Evolutionary conservation across 2,113 vertebrate species (phyloP).

Genomic region (Microcebus tavaratra): DNA sequence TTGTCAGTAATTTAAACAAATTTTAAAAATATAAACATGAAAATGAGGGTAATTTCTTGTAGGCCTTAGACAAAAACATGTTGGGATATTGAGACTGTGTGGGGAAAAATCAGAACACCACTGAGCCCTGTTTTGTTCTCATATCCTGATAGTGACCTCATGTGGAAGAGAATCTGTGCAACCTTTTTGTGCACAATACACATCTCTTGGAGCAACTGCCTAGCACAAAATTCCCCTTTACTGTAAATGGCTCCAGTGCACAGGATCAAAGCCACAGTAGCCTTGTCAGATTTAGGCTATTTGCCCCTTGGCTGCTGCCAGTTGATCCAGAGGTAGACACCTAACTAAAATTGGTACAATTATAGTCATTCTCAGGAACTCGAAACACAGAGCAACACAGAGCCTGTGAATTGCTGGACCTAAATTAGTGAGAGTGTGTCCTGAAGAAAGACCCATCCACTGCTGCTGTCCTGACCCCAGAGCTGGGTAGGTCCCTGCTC

Average conservation of each 20-base stretch:
- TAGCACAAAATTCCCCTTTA: background rate
- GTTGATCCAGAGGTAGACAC: background rate
- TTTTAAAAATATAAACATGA: slow-evolving; percentile 26
- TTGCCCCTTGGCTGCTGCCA: background rate
- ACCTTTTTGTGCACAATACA: background rate
- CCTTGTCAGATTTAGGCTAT: background rate
- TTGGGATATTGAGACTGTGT: background rate
- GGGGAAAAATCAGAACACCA: background rate
- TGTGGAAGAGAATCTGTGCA: background rate
- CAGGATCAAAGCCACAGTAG: background rate
- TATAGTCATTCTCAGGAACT: background rate
- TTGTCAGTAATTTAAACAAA: background rate
- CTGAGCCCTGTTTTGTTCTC: background rate
- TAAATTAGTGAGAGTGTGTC: background rate
- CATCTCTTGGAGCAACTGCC: background rate
- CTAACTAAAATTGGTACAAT: background rate
- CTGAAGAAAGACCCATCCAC: background rate
- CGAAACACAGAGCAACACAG: background rate
- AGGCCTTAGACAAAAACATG: background rate
- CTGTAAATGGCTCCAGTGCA: background rate
- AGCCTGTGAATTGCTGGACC: background rate
- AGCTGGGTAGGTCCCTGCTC: background rate
- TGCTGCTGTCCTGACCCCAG: background rate
- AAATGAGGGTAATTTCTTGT: background rate
- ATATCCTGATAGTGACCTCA: background rate